phyloP scores from a whole-genome alignment of 1,140 invertebrate genomes.

The Apis dorsata region DNA sequence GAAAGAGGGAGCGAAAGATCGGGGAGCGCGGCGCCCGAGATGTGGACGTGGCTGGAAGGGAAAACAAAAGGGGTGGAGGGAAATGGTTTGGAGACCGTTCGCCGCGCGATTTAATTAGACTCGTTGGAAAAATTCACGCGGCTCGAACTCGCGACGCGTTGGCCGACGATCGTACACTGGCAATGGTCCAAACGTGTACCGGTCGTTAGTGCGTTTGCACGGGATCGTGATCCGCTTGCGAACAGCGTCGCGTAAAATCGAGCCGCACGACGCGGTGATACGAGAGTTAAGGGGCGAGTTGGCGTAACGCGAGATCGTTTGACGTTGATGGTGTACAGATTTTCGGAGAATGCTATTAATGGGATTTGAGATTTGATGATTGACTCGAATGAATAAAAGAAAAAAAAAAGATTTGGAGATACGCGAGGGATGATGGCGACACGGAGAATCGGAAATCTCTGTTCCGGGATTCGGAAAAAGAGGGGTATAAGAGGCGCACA shows the following conservation, averaged over 20 bases:
- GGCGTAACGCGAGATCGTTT: too few relatives aligned
- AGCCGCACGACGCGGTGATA: not conserved
- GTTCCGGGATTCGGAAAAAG: not conserved
- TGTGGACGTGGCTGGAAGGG: not conserved
- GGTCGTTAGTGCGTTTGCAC: constrained; percentile 21
- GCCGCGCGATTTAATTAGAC: constrained; percentile 57
- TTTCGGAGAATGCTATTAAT: too few relatives aligned
- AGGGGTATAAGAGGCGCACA: not conserved
- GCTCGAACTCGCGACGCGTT: not conserved
- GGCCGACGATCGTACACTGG: constrained; percentile 10
- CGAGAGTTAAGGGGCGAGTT: too few relatives aligned
- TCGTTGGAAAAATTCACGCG: constrained; percentile 55
- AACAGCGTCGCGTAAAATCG: constrained; percentile 1
- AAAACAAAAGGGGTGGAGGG: constrained; percentile 9
- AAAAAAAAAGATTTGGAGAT: too few relatives aligned
- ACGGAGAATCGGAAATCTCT: not conserved
- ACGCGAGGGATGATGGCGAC: too few relatives aligned
- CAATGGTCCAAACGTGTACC: constrained; percentile 41
- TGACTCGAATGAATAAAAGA: too few relatives aligned
- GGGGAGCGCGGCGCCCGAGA: not conserved
- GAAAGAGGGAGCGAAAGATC: not conserved
- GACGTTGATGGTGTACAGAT: too few relatives aligned
- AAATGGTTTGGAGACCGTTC: not conserved
- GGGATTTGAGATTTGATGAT: too few relatives aligned
- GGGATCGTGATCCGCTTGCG: constrained; percentile 13